Conservation (phyloP, 1,140 invertebrate species). For the Drosophila lacertosa region DNA sequence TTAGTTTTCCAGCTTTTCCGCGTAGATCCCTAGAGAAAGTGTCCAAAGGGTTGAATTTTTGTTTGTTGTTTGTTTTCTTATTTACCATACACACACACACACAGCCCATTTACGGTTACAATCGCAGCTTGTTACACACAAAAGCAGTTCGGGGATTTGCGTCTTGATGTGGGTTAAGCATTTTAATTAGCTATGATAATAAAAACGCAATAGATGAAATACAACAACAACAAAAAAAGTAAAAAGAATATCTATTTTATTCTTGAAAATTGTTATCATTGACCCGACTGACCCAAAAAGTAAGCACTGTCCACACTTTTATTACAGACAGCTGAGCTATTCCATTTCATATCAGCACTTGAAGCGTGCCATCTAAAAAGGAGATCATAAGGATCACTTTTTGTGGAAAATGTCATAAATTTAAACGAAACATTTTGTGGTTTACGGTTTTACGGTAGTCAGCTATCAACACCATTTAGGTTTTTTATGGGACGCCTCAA, state of each 20-base stretch:
- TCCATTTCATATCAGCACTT: constrained; percentile 58
- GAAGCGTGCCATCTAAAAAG: constrained; percentile 62
- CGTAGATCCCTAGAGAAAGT: constrained; percentile 48
- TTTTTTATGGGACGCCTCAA: constrained; percentile 40
- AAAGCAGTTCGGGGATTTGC: constrained; percentile 51
- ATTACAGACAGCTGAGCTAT: constrained; percentile 36
- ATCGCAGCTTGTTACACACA: constrained; percentile 17
- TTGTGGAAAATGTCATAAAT: constrained; percentile 31
- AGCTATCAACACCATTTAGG: constrained; percentile 28
- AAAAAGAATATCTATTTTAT: constrained; percentile 22
- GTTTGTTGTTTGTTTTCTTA: constrained; percentile 66
- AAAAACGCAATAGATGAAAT: too few relatives aligned
- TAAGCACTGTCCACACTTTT: constrained; percentile 23
- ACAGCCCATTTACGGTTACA: constrained; percentile 51
- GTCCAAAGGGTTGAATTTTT: constrained; percentile 57
- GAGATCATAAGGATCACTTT: constrained; percentile 41
- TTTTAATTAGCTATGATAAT: constrained; percentile 77
- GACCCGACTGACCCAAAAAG: constrained; percentile 27
- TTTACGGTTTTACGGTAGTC: constrained; percentile 58
- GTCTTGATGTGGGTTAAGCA: constrained; percentile 79
- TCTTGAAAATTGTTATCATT: constrained; percentile 22
- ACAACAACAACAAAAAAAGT: neutral
- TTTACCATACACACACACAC: constrained; percentile 55
- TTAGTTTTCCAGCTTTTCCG: constrained; percentile 39
- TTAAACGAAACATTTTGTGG: constrained; percentile 42